Conservation (phyloP, 2,797 vertebrate species). For the Apogon talboti region DNA sequence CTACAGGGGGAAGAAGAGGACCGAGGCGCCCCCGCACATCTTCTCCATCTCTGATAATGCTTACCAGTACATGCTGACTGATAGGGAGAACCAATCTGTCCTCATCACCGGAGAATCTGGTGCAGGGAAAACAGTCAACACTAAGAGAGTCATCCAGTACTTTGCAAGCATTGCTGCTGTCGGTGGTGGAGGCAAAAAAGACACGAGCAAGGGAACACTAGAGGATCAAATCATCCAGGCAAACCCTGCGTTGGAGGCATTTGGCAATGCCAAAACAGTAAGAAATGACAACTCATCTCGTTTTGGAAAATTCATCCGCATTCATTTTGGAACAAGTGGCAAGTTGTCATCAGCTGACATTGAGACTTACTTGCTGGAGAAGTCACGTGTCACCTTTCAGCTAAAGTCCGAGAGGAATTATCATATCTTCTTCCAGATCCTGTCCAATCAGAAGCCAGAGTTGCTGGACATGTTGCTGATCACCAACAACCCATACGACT, state of each 20-base stretch:
- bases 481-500: slow-evolving; percentile 88
- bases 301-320: slow-evolving; percentile 89
- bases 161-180: slow-evolving; percentile 79
- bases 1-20: slow-evolving; percentile 88
- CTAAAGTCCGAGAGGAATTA: slow-evolving; percentile 66
- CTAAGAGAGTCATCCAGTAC: slow-evolving; percentile 83
- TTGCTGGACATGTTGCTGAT: slow-evolving; percentile 80
- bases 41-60: slow-evolving; percentile 91
- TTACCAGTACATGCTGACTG: slow-evolving; percentile 89
- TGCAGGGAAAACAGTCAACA: slow-evolving; percentile 84
- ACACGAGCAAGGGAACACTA: slow-evolving; percentile 66
- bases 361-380: slow-evolving; percentile 79
- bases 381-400: neutral
- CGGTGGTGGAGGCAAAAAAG: slow-evolving; percentile 71
- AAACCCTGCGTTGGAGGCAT: slow-evolving; percentile 76
- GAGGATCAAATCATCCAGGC: slow-evolving; percentile 79
- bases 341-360: slow-evolving; percentile 90
- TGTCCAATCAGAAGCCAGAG: too few species aligned
- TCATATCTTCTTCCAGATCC: neutral
- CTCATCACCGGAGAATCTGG: slow-evolving; percentile 87
- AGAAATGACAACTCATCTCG: slow-evolving; percentile 75
- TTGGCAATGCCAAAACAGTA: slow-evolving; percentile 81
- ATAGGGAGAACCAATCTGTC: slow-evolving; percentile 90
- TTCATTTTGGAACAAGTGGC: slow-evolving; percentile 87
- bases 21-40: slow-evolving; percentile 89